Evolutionary conservation across 2,113 vertebrate genomes (phyloP), one percentile per base, ranked within the genome.

Genomic region (Erythrolamprus reginae): DNA sequence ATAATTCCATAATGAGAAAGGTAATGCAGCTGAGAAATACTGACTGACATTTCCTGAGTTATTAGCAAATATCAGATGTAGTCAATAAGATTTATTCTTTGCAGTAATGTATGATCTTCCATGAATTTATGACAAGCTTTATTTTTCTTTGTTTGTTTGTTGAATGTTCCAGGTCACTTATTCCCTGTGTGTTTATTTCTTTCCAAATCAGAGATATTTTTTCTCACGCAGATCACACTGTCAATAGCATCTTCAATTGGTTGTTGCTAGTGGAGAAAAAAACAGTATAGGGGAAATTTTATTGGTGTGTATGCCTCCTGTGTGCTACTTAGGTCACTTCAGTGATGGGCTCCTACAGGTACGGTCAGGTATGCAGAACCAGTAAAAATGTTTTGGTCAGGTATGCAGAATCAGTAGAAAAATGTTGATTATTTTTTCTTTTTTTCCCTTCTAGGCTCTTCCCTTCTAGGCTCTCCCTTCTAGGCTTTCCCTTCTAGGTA

Each of bases 71-170:
- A 10, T 52, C 26, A 1, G 8, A 21, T 88, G 42, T 2, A 7
- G 4, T 88, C 85, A 88, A 84, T 28, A 48, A 89, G 28, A 6
- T 88, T 55, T 82, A 17, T 90, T 89, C 83, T 21, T 89, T 45
- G 42, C 21, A 82, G 47, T 33, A 28, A 12, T 92, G 92, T 70
- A 58, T 92, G 90, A 52, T 55, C 23, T 87, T 90, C 77, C 33
- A 53, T 70, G 42, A 93, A 92, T 82, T 51, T 33, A 47, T 48
- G 38, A 15, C 42, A 87, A 21, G 56, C 23, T 4, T 88, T 48
- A 45, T n/a, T 51, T 53, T 85, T 88, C 21, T 17, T 2, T 21
- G n/a, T 52, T 33, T 56, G 19, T 21, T 45, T 83, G 38, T 83
- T 42, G 53, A 42, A 92, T 21, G 13, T 53, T 86, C 38, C 82